These are phyloP conservation scores for Tiliqua scincoides DNA, from an alignment of 2,113 vertebrate genomes.

Conservation along the genomic window DNA sequence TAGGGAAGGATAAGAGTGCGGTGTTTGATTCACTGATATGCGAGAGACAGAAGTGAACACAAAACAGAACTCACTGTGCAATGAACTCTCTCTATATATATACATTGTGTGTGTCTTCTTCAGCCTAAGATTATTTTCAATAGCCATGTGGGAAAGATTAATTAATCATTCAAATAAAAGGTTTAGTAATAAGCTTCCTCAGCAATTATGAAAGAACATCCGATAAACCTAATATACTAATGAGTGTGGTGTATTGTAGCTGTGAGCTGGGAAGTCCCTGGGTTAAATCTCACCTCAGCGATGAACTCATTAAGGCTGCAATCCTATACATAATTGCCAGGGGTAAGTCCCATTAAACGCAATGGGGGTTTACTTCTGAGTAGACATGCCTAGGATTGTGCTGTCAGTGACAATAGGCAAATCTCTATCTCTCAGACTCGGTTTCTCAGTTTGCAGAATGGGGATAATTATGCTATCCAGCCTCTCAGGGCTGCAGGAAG, in stretches of 20 bases:
- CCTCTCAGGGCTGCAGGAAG: background rate
- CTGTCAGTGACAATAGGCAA: background rate
- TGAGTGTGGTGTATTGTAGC: background rate
- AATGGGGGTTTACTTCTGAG: no score
- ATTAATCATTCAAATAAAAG: slow-evolving; percentile 74
- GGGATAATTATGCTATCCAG: background rate
- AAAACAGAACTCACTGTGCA: background rate
- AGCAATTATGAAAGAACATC: slow-evolving; percentile 70
- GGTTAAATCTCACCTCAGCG: background rate
- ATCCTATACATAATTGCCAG: no score
- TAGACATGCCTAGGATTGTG: no score
- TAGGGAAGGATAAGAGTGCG: background rate
- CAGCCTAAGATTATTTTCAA: slow-evolving; percentile 66
- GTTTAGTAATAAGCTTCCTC: slow-evolving; percentile 70
- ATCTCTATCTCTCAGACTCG: background rate
- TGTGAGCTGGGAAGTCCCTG: background rate
- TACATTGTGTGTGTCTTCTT: background rate
- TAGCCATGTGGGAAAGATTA: slow-evolving; percentile 73
- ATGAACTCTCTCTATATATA: background rate
- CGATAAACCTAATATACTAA: slow-evolving; percentile 65
- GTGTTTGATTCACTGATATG: background rate
- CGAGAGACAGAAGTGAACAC: background rate
- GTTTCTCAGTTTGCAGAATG: background rate
- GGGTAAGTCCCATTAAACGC: no score
- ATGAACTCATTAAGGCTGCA: background rate